Evolutionary conservation across 2,888 invertebrate genomes (phyloP).

Genomic region (Acrocyrtus sp.): DNA sequence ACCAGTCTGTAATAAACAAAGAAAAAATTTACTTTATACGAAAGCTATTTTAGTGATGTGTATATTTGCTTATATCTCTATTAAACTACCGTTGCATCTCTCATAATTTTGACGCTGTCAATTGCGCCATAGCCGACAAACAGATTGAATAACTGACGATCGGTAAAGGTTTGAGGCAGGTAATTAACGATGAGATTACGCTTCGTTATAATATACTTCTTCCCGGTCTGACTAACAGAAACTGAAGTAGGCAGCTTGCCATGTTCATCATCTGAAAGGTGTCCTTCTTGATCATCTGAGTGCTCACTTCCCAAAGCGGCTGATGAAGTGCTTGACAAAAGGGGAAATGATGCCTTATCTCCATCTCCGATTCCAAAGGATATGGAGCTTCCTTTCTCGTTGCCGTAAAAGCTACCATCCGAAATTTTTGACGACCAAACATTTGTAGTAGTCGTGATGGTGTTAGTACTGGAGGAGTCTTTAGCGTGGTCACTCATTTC

Average conservation of each 20-base stretch:
- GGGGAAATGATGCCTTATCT: conserved; percentile 41
- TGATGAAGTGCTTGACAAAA: background rate
- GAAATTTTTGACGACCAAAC: conserved; percentile 23
- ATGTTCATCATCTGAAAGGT: background rate
- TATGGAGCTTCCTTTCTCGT: background rate
- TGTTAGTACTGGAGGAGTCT: too few relatives aligned
- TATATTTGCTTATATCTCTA: background rate
- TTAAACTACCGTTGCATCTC: conserved; percentile 79
- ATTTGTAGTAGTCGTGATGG: too few relatives aligned
- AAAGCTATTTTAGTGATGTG: background rate
- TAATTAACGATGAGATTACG: conserved; percentile 93
- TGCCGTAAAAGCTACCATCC: background rate
- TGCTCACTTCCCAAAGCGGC: conserved; percentile 4
- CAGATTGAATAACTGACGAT: conserved; percentile 88
- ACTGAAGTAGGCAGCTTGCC: conserved; percentile 5
- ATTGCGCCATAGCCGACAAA: conserved; percentile 90
- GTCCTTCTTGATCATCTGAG: background rate
- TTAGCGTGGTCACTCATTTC: too few relatives aligned
- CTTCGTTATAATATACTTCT: conserved; percentile 46
- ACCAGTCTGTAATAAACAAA: conserved; percentile 75
- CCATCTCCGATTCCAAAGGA: conserved; percentile 38
- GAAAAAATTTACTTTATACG: conserved; percentile 23
- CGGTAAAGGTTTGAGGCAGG: conserved; percentile 92
- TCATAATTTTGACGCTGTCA: conserved; percentile 91
- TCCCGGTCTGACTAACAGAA: conserved; percentile 37